Evolutionary conservation across 2,888 invertebrate genomes (phyloP).

Genomic region (Schizaphis graminum): DNA sequence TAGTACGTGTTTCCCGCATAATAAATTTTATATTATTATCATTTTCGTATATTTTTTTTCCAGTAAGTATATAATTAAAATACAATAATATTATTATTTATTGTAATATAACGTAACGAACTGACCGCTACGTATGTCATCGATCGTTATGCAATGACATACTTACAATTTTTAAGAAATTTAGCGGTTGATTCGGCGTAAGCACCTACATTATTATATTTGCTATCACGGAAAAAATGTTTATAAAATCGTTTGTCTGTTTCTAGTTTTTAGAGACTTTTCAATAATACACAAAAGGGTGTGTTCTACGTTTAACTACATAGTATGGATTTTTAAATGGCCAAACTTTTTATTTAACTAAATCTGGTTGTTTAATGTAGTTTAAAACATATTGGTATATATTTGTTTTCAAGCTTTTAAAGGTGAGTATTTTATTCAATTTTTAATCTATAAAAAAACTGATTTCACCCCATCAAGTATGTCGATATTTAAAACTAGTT

Average conservation of each 20-base stretch:
- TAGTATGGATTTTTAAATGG: not conserved
- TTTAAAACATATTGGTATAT: not conserved
- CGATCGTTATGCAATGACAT: not conserved
- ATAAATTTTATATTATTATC: not conserved
- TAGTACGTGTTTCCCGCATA: conserved; percentile 12
- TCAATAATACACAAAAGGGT: not conserved
- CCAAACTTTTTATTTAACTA: not conserved
- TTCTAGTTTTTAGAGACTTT: not conserved
- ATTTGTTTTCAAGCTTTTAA: not conserved
- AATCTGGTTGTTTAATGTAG: not conserved
- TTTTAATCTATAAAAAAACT: not conserved
- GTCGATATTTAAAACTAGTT: not conserved
- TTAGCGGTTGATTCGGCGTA: not conserved
- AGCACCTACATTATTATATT: not conserved
- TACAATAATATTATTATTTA: not conserved
- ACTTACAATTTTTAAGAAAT: not conserved
- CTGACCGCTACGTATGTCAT: not conserved
- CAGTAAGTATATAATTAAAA: not conserved
- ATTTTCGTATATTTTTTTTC: not conserved
- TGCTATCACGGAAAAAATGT: not conserved
- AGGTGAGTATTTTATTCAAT: not conserved
- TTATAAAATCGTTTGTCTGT: not conserved
- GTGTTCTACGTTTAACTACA: not conserved
- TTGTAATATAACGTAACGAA: not conserved
- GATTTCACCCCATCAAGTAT: not conserved